Evolutionary conservation across 2,888 invertebrate genomes (phyloP).

Genomic region (Ectropis crepuscularia): DNA sequence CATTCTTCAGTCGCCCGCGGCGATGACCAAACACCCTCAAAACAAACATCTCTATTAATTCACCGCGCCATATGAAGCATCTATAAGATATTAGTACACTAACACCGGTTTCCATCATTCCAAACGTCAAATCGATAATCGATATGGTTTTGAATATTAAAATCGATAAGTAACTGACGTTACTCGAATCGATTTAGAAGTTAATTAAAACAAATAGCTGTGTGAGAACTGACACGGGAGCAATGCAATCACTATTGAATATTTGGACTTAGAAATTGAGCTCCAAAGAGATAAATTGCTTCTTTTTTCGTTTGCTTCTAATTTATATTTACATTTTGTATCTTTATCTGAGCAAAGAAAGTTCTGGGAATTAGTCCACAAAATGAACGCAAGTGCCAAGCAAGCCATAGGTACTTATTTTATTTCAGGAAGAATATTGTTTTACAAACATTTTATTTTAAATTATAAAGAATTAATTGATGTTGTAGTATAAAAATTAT

Average conservation of each 20-base stretch:
- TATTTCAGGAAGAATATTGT: too few species aligned
- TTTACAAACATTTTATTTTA: too few species aligned
- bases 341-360: too few species aligned
- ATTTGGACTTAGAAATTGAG: slow-evolving; percentile 2
- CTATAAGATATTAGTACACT: slow-evolving; percentile 59
- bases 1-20: slow-evolving; percentile 71
- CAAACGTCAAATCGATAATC: slow-evolving; percentile 65
- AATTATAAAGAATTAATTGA: too few species aligned
- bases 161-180: slow-evolving; percentile 54
- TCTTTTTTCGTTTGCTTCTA: background rate
- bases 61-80: slow-evolving; percentile 57
- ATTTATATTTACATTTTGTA: background rate
- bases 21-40: slow-evolving; percentile 59
- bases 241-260: slow-evolving; percentile 16
- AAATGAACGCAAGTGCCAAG: too few species aligned
- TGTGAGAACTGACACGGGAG: slow-evolving; percentile 43
- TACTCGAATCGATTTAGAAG: slow-evolving; percentile 57
- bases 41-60: slow-evolving; percentile 83
- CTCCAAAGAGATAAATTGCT: background rate
- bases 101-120: slow-evolving; percentile 73
- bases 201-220: slow-evolving; percentile 60
- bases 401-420: too few species aligned
- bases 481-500: too few species aligned
- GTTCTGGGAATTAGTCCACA: too few species aligned
- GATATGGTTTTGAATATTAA: slow-evolving; percentile 63